Evolutionary conservation across 2,797 vertebrate species (phyloP), one percentile per base, ranked within the genome.

Genomic region (Sebastes kiyomatsui): DNA sequence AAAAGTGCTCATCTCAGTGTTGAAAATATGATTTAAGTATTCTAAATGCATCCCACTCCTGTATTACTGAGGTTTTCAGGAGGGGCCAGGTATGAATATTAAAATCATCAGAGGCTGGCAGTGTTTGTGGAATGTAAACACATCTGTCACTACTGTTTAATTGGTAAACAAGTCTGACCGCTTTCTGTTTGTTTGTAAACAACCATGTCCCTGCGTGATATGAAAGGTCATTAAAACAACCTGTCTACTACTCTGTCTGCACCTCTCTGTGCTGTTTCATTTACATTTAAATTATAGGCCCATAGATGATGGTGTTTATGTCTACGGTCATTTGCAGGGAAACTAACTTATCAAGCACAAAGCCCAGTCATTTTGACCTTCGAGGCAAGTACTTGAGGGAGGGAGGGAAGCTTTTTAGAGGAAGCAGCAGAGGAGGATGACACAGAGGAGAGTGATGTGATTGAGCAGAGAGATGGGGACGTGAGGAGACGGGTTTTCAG

Each of bases 61-160:
- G 64, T 66, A 64, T 80, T 38, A 46, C 60, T 10, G 81, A 83
- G 77, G 65, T 68, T 87, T 88, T 80, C 27, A 58, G 64, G n/a
- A 60, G 83, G 86, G 81, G 61, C 75, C 87, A 94, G 94, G 93
- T 93, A 92, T 94, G 92, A 94, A 94, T 95, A 92, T 94, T 92
- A 93, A 94, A 90, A 86, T 91, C 83, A 91, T 90, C 88, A 72
- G 85, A 78, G 82, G 85, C 83, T 87, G 85, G 72, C 84, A 5
- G 66, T 91, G 93, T 93, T 90, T 91, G 93, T 86, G 87, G 83
- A 92, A 85, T 79, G 93, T 92, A 94, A 95, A 95, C 93, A 95
- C 94, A 95, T 94, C 94, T 95, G 93, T 93, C 91, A 90, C 90
- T 84, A 67, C 79, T 95, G 93, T 94, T 93, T 93, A 92, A 90